A percentile compares a stretch with the other conserved stretches of the same genome.
phyloP scores from a whole-genome alignment of 2,888 invertebrate genomes.

The Idaea dimidiata region DNA sequence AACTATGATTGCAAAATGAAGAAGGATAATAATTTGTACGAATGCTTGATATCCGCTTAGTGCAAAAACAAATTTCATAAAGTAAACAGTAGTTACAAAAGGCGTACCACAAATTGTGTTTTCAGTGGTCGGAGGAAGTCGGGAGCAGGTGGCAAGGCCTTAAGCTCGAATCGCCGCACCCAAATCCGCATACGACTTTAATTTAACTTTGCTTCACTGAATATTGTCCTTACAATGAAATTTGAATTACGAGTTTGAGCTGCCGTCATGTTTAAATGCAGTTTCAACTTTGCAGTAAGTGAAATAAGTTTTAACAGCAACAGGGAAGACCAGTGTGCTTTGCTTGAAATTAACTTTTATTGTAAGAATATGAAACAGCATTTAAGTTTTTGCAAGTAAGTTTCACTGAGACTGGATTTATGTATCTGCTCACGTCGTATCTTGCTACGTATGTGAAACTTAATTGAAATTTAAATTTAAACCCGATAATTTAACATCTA shows the following conservation, averaged over 20 bases:
- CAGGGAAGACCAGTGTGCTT: slow-evolving; percentile 9
- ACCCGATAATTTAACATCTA: not conserved
- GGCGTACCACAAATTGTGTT: slow-evolving; percentile 71
- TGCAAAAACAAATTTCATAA: slow-evolving; percentile 61
- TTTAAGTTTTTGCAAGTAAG: not conserved
- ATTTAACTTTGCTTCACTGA: slow-evolving; percentile 75
- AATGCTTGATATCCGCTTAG: slow-evolving; percentile 19
- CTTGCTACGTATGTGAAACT: not conserved
- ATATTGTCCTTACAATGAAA: slow-evolving; percentile 68
- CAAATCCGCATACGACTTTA: slow-evolving; percentile 74
- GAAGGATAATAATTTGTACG: slow-evolving; percentile 10
- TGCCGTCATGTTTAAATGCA: slow-evolving; percentile 23
- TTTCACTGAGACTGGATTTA: no score
- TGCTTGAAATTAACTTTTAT: slow-evolving; percentile 5
- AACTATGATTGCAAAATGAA: slow-evolving; percentile 1
- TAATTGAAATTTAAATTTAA: slow-evolving; percentile 1
- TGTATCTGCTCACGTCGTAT: no score
- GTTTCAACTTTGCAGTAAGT: slow-evolving; percentile 25
- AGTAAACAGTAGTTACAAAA: slow-evolving; percentile 64
- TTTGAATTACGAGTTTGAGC: slow-evolving; percentile 43
- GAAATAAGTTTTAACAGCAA: slow-evolving; percentile 20
- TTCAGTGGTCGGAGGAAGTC: slow-evolving; percentile 51
- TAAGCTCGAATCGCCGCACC: slow-evolving; percentile 63
- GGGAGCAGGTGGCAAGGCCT: slow-evolving; percentile 65
- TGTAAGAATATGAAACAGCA: slow-evolving; percentile 16